These are phyloP conservation scores for Chrysolina oricalcia DNA, from an alignment of 2,888 invertebrate species.

Conservation along the genomic window DNA sequence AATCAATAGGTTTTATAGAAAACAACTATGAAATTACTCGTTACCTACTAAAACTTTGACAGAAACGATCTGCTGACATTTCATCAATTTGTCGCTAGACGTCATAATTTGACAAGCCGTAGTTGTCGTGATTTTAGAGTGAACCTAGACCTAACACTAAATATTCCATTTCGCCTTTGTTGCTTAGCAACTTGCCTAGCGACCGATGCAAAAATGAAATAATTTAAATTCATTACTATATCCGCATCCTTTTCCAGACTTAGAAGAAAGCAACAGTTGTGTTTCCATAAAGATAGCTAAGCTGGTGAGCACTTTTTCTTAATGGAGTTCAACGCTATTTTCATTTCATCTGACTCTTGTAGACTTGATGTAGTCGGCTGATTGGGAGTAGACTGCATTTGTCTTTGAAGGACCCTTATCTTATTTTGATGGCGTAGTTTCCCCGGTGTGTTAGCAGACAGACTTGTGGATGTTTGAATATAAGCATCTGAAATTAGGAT, in stretches of 20 bases:
- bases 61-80: too few relatives aligned
- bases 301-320: slow-evolving; percentile 3
- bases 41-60: too few relatives aligned
- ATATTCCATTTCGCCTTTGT: too few relatives aligned
- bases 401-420: neutral
- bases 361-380: neutral
- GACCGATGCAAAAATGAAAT: too few relatives aligned
- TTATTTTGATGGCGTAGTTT: neutral
- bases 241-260: neutral
- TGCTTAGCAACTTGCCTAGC: too few relatives aligned
- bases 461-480: slow-evolving; percentile 1
- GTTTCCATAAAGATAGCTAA: slow-evolving; percentile 13
- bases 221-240: neutral
- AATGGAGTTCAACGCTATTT: neutral
- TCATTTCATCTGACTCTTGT: neutral
- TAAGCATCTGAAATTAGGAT: neutral
- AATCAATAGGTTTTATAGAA: too few relatives aligned
- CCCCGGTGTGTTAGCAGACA: neutral
- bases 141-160: too few relatives aligned
- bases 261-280: neutral
- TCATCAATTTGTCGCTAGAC: too few relatives aligned
- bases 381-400: neutral
- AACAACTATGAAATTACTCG: too few relatives aligned
- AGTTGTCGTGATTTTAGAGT: too few relatives aligned
- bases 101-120: too few relatives aligned